phyloP scores from a whole-genome alignment of 2,888 invertebrate genomes.

The Campoplex capitator region DNA sequence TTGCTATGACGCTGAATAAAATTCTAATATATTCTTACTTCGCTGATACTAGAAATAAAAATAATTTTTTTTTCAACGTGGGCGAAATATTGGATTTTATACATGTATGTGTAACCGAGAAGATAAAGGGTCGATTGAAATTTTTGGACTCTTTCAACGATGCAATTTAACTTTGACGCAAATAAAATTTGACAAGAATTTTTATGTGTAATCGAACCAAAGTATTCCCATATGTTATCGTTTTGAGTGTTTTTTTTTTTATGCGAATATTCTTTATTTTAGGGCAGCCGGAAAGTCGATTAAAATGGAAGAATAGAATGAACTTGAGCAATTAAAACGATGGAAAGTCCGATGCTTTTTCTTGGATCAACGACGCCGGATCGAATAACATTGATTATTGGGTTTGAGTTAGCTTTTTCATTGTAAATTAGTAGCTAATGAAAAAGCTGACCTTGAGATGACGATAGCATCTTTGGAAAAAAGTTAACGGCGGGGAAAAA shows the following conservation, averaged over 20 bases:
- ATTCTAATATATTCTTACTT: background rate
- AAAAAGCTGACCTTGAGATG: slow-evolving; percentile 82
- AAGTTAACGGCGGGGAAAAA: slow-evolving; percentile 72
- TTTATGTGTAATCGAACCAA: background rate
- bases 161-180: background rate
- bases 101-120: background rate
- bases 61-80: background rate
- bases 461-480: slow-evolving; percentile 82
- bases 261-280: background rate
- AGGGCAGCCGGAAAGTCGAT: background rate
- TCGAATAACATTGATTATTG: background rate
- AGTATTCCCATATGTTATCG: background rate
- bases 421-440: background rate
- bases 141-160: background rate
- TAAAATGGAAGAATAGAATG: background rate
- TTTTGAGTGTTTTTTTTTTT: background rate
- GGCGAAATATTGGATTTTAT: background rate
- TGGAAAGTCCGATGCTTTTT: background rate
- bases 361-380: background rate
- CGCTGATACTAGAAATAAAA: background rate
- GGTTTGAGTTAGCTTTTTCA: background rate
- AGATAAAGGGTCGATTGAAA: background rate
- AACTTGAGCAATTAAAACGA: too few species aligned
- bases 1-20: background rate
- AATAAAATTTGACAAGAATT: too few species aligned